These are phyloP conservation scores for Ctenodactylus gundi DNA, from an alignment of 2,113 vertebrate species.

Conservation along the genomic window DNA sequence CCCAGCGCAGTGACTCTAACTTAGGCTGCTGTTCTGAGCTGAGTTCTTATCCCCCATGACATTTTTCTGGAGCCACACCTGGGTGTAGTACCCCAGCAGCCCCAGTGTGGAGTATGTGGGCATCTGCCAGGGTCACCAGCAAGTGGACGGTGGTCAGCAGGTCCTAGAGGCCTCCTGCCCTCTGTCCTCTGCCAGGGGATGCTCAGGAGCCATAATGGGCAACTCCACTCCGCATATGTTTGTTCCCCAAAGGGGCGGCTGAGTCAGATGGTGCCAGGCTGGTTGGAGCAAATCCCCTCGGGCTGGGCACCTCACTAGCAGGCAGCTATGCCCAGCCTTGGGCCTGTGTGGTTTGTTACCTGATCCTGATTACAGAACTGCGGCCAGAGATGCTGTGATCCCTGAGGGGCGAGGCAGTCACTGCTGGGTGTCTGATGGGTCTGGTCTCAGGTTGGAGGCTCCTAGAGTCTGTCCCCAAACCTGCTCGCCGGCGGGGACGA, in stretches of 20 bases:
- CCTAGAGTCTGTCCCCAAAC: neutral
- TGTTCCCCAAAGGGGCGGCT: neutral
- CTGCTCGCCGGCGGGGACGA: accelerated
- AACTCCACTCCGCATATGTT: no score
- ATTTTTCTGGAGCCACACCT: no score
- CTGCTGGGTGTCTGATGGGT: no score
- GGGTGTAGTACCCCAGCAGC: neutral
- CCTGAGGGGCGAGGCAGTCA: no score
- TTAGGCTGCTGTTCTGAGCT: neutral
- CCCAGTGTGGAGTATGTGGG: neutral
- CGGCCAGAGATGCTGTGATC: no score
- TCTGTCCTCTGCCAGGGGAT: no score
- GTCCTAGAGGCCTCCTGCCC: no score
- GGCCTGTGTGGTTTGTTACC: no score
- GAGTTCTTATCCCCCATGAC: neutral
- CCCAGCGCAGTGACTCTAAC: neutral
- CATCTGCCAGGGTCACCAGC: neutral
- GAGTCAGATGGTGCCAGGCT: neutral
- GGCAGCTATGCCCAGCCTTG: accelerated
- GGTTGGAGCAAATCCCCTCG: no score
- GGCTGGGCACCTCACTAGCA: no score
- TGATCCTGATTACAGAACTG: no score
- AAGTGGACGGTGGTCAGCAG: neutral
- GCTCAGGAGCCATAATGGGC: no score
- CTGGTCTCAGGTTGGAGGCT: neutral